Evolutionary conservation across 2,113 vertebrate species (phyloP), one percentile per base, ranked within the genome.

Genomic region (Rhinichthys klamathensis): DNA sequence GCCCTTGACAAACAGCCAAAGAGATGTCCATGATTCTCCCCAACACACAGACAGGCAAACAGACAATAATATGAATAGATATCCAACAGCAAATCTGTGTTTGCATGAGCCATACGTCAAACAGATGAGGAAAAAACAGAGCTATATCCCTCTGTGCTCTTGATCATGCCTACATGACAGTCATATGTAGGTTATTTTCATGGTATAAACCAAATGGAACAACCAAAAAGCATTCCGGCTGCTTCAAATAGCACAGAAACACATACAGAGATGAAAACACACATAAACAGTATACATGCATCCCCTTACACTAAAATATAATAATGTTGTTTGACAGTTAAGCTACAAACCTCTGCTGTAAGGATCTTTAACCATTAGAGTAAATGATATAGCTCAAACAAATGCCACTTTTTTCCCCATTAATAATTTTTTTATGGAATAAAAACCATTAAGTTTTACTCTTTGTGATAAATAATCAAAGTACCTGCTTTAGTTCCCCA

Each of bases 1-100:
- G 44, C 44, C 44, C 44, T 81, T 67, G 61, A 67, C 25, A 69
- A 69, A 69, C 79, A 49, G 76, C 32, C 56, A 79, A 41, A 60
- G 49, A 77, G 10, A 79, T 79, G 77, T 15, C 32, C 5, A 79
- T 79, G 75, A 32, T 49, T 77, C 54, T 60, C 21, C 77, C 23
- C 12, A 60, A 44, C 18, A 58, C 30, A 78, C 51, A 58, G 75
- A 78, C 2, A 78, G 21, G 9, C 75, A 78, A 63, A 80, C 61
- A 81, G 61, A 81, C 10, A 6, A 49, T 51, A 12, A 51, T 81
- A 15, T 32, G 41, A 69, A 35, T 8, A 51, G 10, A 81, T 51
- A 80, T 80, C 41, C 41, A 21, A 51, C 61, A 51, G 79, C 16
- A 81, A 23, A 81, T 51, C 44, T 51, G 61, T 51, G 7, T 69